A percentile compares a stretch with the other conserved stretches of the same genome.
These are phyloP conservation scores for Gallinago undulata DNA, from an alignment of 2,113 vertebrate species.

Conservation along the genomic window DNA sequence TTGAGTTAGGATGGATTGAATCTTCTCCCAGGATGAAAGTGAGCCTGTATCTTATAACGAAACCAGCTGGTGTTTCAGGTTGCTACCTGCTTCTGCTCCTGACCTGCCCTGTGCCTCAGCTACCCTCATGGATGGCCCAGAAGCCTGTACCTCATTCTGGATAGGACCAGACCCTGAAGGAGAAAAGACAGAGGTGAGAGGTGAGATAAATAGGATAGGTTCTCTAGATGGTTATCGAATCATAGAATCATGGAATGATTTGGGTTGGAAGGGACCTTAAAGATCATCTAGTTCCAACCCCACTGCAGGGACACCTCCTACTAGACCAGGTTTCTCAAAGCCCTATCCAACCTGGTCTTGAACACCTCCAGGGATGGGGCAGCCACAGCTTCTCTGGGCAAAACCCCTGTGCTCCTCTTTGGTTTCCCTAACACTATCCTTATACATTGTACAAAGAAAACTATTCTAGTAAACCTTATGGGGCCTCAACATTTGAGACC, in stretches of 20 bases:
- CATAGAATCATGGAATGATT: background rate
- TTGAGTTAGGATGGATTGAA: background rate
- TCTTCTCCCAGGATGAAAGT: constrained; percentile 41
- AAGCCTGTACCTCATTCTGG: background rate
- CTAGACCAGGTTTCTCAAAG: background rate
- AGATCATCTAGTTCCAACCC: background rate
- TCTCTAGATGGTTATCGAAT: background rate
- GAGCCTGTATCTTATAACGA: background rate
- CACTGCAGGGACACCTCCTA: background rate
- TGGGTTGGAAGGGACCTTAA: background rate
- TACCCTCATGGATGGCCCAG: background rate
- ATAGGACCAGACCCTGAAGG: background rate
- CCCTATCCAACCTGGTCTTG: background rate
- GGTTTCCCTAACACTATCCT: background rate
- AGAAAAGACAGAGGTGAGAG: background rate
- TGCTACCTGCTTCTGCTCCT: constrained; percentile 4
- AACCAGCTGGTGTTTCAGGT: constrained; percentile 35
- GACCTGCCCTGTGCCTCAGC: background rate
- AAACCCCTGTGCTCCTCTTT: background rate
- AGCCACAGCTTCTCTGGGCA: background rate
- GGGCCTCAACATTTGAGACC: background rate
- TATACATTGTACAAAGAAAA: background rate
- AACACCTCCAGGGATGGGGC: background rate
- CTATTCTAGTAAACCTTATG: background rate
- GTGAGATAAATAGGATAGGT: background rate